Evolutionary conservation across 2,113 vertebrate species (phyloP).

Genomic region (Erinaceus europaeus): DNA sequence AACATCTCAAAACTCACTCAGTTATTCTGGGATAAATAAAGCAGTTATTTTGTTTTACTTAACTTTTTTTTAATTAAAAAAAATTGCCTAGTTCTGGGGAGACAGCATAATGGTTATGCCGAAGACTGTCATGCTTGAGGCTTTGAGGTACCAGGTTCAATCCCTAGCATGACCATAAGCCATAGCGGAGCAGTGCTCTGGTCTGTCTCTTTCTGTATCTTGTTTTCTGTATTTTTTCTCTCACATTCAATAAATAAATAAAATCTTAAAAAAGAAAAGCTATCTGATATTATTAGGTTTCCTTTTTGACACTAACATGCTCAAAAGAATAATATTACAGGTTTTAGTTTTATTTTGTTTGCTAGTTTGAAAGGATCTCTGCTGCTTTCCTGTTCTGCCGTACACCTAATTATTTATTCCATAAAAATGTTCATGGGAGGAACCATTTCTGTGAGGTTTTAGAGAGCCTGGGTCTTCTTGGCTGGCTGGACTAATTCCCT

Average conservation of each 20-base stretch:
- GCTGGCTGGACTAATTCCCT: slow-evolving; percentile 22
- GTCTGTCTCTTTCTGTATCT: too few species aligned
- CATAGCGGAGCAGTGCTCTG: too few species aligned
- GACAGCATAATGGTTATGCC: too few species aligned
- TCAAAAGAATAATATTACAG: not conserved
- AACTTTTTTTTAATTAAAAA: slow-evolving; percentile 21
- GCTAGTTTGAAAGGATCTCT: not conserved
- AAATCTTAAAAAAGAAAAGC: too few species aligned
- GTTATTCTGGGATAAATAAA: not conserved
- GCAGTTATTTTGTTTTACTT: not conserved
- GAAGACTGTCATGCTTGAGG: too few species aligned
- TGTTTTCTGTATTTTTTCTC: too few species aligned
- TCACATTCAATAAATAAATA: too few species aligned
- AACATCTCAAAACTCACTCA: not conserved
- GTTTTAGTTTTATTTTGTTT: slow-evolving; percentile 2
- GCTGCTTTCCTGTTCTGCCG: not conserved
- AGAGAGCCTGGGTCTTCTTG: not conserved
- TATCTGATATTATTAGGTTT: not conserved
- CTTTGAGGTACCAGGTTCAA: too few species aligned
- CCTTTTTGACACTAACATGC: not conserved
- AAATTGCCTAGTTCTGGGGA: too few species aligned
- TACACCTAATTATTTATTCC: not conserved
- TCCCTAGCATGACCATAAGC: too few species aligned
- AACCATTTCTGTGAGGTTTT: not conserved
- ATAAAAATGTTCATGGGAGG: not conserved